A percentile compares a stretch with the other conserved stretches of the same genome.
phyloP scores from a whole-genome alignment of 2,888 invertebrate genomes.

The Hirtodrosophila trivittata region DNA sequence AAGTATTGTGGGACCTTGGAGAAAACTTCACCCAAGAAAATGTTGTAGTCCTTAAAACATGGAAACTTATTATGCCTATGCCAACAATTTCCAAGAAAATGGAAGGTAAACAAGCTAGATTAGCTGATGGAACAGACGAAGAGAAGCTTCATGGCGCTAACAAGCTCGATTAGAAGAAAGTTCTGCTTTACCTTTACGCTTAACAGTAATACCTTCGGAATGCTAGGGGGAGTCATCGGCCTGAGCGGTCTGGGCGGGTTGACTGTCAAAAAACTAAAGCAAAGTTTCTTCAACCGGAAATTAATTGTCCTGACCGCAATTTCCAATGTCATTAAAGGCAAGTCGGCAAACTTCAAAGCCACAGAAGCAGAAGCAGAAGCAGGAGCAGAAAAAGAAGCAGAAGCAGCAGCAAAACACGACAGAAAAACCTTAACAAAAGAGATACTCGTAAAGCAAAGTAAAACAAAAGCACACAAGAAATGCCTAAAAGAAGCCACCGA shows the following conservation, averaged over 20 bases:
- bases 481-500: constrained; percentile 46
- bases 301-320: constrained; percentile 81
- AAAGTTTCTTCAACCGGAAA: constrained; percentile 76
- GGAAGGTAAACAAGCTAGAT: constrained; percentile 5
- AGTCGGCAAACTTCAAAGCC: constrained; percentile 74
- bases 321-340: constrained; percentile 75
- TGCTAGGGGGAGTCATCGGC: constrained; percentile 7
- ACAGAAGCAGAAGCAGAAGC: constrained; percentile 19
- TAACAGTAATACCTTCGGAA: constrained; percentile 38
- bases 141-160: constrained; percentile 16
- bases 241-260: constrained; percentile 1
- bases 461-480: constrained; percentile 53
- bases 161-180: constrained; percentile 60
- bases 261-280: constrained; percentile 63
- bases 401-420: constrained; percentile 8
- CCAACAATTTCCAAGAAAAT: constrained; percentile 13
- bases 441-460: constrained; percentile 23
- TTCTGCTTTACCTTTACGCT: constrained; percentile 46
- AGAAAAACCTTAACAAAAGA: constrained; percentile 40
- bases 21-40: constrained; percentile 1
- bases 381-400: constrained; percentile 3
- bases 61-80: constrained; percentile 16
- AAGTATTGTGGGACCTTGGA: constrained; percentile 4
- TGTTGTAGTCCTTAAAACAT: constrained; percentile 9
- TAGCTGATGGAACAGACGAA: constrained; percentile 7